A percentile compares a stretch with the other conserved stretches of the same genome.
These are phyloP conservation scores for Pseudorectes ferrugineus DNA, from an alignment of 2,113 vertebrate species.

Conservation along the genomic window DNA sequence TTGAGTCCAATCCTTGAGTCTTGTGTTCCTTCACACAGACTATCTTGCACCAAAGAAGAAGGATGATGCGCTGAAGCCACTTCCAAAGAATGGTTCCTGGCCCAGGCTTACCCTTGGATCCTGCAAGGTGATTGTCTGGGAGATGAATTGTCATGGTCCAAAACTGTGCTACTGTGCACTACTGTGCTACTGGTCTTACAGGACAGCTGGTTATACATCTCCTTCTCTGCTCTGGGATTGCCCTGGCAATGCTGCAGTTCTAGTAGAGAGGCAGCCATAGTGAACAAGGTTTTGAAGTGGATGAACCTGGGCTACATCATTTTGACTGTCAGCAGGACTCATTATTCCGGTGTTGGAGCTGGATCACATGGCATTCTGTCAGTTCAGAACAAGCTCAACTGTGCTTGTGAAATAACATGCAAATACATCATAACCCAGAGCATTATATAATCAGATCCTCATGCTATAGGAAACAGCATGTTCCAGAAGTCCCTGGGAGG, in stretches of 20 bases:
- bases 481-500: neutral
- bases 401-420: neutral
- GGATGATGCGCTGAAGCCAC: neutral
- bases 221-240: neutral
- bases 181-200: neutral
- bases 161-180: neutral
- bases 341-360: neutral
- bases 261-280: neutral
- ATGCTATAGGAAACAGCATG: neutral
- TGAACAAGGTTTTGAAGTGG: neutral
- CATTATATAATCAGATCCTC: slow-evolving; percentile 9
- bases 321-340: neutral
- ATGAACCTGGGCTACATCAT: neutral
- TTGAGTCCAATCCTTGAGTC: neutral
- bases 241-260: rapidly evolving
- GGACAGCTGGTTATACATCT: neutral
- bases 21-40: neutral
- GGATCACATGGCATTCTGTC: neutral
- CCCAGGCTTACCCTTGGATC: neutral
- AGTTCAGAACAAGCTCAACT: neutral
- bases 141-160: neutral
- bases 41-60: neutral
- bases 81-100: neutral
- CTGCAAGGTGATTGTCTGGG: neutral
- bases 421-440: neutral